These are phyloP conservation scores for Scolanthus callimorphus DNA, from an alignment of 92 coral and sea anemone genomes.

Conservation along the genomic window DNA sequence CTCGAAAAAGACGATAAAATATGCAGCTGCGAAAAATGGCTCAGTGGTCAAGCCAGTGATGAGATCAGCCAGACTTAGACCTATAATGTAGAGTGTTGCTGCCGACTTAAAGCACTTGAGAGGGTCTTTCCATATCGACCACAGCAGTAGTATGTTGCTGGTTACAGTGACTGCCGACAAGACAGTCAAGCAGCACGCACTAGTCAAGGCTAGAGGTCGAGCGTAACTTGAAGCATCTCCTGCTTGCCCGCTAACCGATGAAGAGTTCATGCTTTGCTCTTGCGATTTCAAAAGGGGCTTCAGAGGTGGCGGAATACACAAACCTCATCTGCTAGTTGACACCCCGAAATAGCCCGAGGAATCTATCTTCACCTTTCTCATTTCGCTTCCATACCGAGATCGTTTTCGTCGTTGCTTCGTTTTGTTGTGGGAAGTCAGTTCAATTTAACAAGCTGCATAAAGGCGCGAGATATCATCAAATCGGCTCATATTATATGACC, in stretches of 20 bases:
- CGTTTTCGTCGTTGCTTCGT: too few relatives aligned
- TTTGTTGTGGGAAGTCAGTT: too few relatives aligned
- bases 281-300: too few relatives aligned
- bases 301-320: too few relatives aligned
- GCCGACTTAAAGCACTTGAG: slow-evolving; percentile 64
- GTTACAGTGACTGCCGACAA: slow-evolving; percentile 60
- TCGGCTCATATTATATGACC: too few relatives aligned
- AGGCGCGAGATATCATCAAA: too few relatives aligned
- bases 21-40: slow-evolving; percentile 62
- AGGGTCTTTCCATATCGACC: slow-evolving; percentile 82
- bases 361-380: too few relatives aligned
- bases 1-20: slow-evolving; percentile 25
- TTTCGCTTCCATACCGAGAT: too few relatives aligned
- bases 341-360: too few relatives aligned
- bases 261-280: background rate
- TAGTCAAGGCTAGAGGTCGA: slow-evolving; percentile 29
- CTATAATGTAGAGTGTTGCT: slow-evolving; percentile 62
- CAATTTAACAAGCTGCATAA: too few relatives aligned
- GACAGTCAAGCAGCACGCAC: slow-evolving; percentile 53
- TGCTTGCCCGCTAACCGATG: background rate
- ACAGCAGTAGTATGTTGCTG: slow-evolving; percentile 64
- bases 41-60: slow-evolving; percentile 65
- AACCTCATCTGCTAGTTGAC: too few relatives aligned
- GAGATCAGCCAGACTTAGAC: slow-evolving; percentile 69
- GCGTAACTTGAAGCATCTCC: background rate